phyloP scores from a whole-genome alignment of 1,140 invertebrate genomes.

The Drosophila mojavensis region DNA sequence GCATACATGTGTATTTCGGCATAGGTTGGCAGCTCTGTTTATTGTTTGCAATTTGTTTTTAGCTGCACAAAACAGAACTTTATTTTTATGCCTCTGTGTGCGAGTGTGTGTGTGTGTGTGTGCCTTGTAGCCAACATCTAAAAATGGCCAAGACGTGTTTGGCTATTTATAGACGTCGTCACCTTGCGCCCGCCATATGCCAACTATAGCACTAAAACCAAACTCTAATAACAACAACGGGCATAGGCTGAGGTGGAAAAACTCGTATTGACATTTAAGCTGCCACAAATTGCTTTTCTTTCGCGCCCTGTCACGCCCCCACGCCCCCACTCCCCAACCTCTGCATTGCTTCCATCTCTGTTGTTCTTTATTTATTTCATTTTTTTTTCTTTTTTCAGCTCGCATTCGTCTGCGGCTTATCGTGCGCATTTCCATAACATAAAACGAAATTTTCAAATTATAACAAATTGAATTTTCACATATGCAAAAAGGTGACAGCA shows the following conservation, averaged over 20 bases:
- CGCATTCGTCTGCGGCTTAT: slow-evolving; percentile 56
- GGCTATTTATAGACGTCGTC: slow-evolving; percentile 64
- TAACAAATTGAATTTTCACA: slow-evolving; percentile 79
- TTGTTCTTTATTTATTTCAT: background rate
- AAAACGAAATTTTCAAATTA: slow-evolving; percentile 82
- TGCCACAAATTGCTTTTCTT: slow-evolving; percentile 75
- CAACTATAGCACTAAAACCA: slow-evolving; percentile 32
- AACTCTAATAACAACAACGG: slow-evolving; percentile 31
- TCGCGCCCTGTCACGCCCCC: slow-evolving; percentile 31
- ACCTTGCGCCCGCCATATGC: slow-evolving; percentile 46
- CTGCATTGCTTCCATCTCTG: background rate
- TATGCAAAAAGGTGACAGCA: slow-evolving; percentile 29
- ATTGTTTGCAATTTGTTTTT: slow-evolving; percentile 81
- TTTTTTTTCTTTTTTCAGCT: background rate
- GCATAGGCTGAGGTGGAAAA: slow-evolving; percentile 18
- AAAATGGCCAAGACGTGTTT: slow-evolving; percentile 68
- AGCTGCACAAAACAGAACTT: slow-evolving; percentile 72
- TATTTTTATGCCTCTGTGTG: slow-evolving; percentile 58
- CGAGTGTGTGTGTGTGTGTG: slow-evolving; percentile 5
- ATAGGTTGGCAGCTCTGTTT: slow-evolving; percentile 52
- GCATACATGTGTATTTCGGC: slow-evolving; percentile 40
- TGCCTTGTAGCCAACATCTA: slow-evolving; percentile 34
- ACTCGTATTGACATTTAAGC: slow-evolving; percentile 74
- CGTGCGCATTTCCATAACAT: slow-evolving; percentile 69
- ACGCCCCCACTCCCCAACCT: background rate